phyloP scores from a whole-genome alignment of 2,888 invertebrate species.

The Melangyna quadrimaculata region DNA sequence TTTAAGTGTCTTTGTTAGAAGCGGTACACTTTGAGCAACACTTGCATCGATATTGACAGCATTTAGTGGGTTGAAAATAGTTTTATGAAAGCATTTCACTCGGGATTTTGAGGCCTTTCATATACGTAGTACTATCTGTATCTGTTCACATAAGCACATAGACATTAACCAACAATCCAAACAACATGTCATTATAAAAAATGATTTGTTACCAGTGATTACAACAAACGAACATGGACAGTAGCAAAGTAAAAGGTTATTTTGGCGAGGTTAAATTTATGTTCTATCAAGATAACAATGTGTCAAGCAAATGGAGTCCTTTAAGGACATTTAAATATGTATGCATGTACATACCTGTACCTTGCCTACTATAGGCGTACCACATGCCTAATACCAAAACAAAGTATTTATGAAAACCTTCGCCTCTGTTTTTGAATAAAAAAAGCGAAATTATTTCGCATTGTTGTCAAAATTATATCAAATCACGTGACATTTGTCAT shows the following conservation, averaged over 20 bases:
- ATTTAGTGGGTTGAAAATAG: background rate
- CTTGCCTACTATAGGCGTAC: background rate
- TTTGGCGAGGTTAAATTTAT: constrained; percentile 12
- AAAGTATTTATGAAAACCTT: background rate
- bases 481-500: constrained; percentile 20
- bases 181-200: constrained; percentile 34
- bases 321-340: constrained; percentile 7
- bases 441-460: background rate
- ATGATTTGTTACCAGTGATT: constrained; percentile 10
- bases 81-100: constrained; percentile 31
- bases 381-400: background rate
- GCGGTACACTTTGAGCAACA: constrained; percentile 8
- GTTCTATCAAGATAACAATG: constrained; percentile 50
- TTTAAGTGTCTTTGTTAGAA: background rate
- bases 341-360: background rate
- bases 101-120: background rate
- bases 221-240: constrained; percentile 6
- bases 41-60: constrained; percentile 17
- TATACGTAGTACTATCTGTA: no score
- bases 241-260: background rate
- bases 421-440: background rate
- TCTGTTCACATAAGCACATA: background rate
- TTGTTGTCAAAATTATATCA: constrained; percentile 10
- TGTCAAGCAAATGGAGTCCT: constrained; percentile 34
- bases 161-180: background rate